Evolutionary conservation across 1,140 invertebrate species (phyloP), one percentile per base, ranked within the genome.

Genomic region (Lepidurus couesii): DNA sequence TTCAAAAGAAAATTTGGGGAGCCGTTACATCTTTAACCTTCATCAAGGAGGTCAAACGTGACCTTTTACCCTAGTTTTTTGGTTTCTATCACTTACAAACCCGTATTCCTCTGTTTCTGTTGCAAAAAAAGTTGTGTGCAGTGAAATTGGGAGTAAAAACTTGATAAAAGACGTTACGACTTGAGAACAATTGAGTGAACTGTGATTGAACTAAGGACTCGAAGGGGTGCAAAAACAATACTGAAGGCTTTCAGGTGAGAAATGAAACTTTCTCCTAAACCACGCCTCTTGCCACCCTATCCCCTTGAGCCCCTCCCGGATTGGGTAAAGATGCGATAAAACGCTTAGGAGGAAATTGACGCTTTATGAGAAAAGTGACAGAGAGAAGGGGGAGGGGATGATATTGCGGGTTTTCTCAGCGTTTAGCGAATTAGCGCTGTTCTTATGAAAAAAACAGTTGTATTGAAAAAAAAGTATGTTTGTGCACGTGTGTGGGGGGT

Each of bases 381-480:
- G 8, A 7, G 53, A 65, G 53, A 21, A 65, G 8, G 47, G 47
- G 53, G 16, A 21, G 53, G 53, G 53, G 16, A 7, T 65, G 53
- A 21, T 65, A 21, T 21, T 65, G n/a, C 53, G 53, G 53, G 53
- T 65, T 21, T 65, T 47, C 21, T 65, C 53, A 65, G 53, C 53
- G 53, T 65, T 65, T 65, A 21, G 6, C 53, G 21, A 7, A 21
- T 65, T n/a, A 65, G 21, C 53, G 53, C 53, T 65, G n/a, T 65
- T 65, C 53, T 65, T 65, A 65, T 65, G 53, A 21, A 65, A 65
- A 65, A 65, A 65, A 65, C 53, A 65, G 16, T 13, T 13, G 53
- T 65, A 65, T 65, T 65, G 53, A 65, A 65, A n/a, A n/a, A 65
- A 65, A 65, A 65, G 53, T 65, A 65, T 65, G 53, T 65, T 65